Conservation (phyloP, 2,113 vertebrate genomes). For the Motacilla alba region DNA sequence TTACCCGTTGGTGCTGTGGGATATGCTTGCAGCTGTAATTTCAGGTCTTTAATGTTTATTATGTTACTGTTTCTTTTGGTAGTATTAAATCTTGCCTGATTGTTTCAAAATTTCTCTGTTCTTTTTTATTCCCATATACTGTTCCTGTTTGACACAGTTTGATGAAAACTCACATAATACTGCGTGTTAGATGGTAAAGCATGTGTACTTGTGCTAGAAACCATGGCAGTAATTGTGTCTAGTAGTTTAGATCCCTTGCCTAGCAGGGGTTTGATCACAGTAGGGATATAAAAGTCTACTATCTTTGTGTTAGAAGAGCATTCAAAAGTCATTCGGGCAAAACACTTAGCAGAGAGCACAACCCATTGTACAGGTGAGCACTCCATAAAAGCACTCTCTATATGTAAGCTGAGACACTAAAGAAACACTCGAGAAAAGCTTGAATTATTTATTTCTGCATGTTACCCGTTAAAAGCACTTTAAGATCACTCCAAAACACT, state of each 20-base stretch:
- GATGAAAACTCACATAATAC: not conserved
- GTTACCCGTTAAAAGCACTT: slow-evolving; percentile 57
- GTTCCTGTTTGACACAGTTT: not conserved
- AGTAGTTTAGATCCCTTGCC: not conserved
- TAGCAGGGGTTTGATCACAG: not conserved
- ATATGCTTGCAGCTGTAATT: not conserved
- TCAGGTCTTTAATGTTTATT: not conserved
- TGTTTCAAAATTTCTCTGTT: not conserved
- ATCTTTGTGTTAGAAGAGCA: not conserved
- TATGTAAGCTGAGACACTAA: slow-evolving; percentile 3
- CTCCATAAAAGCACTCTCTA: slow-evolving; percentile 11
- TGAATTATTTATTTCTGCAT: slow-evolving; percentile 67
- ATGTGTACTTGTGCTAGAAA: not conserved
- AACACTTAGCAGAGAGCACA: not conserved
- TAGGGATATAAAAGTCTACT: not conserved
- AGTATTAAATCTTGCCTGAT: not conserved
- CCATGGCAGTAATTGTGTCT: not conserved
- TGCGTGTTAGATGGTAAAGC: not conserved
- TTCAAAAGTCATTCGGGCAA: not conserved
- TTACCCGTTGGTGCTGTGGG: not conserved
- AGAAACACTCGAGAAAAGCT: slow-evolving; percentile 28
- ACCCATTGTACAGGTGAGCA: slow-evolving; percentile 16
- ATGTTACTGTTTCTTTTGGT: not conserved
- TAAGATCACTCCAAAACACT: slow-evolving; percentile 8
- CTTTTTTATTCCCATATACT: not conserved